A percentile compares a stretch with the other conserved stretches of the same genome.
Conservation (phyloP, 1,140 invertebrate genomes). For the Habropoda laboriosa region DNA sequence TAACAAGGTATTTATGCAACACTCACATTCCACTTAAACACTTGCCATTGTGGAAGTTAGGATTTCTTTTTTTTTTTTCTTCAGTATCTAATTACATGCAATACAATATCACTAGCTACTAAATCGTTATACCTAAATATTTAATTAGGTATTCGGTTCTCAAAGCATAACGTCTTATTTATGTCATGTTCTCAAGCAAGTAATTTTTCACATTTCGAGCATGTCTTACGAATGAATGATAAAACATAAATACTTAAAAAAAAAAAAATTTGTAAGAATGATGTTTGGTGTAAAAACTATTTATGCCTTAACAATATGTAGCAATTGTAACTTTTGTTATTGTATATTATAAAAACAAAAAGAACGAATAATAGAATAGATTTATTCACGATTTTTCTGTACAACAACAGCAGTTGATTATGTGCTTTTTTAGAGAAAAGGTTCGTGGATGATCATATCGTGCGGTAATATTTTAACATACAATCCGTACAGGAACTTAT, state of each 20-base stretch:
- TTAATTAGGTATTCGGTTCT: conserved; percentile 1
- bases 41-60: conserved; percentile 61
- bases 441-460: neutral
- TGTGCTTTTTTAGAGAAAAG: neutral
- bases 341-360: conserved; percentile 6
- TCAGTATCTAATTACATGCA: conserved; percentile 55
- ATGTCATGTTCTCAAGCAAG: conserved; percentile 36
- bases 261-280: conserved; percentile 39
- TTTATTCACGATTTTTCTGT: conserved; percentile 37
- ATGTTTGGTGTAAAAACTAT: conserved; percentile 52
- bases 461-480: neutral
- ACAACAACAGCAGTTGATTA: neutral
- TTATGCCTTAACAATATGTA: conserved; percentile 49
- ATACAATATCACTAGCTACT: conserved; percentile 57
- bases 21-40: conserved; percentile 71
- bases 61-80: too few species aligned
- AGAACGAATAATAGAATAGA: conserved; percentile 26
- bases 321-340: conserved; percentile 29
- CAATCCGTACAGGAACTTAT: neutral
- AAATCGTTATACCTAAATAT: conserved; percentile 42
- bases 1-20: conserved; percentile 64
- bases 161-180: conserved; percentile 23
- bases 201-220: conserved; percentile 38
- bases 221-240: conserved; percentile 37
- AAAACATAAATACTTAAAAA: conserved; percentile 21